phyloP scores from a whole-genome alignment of 2,113 vertebrate species.

The Falco punctatus region DNA sequence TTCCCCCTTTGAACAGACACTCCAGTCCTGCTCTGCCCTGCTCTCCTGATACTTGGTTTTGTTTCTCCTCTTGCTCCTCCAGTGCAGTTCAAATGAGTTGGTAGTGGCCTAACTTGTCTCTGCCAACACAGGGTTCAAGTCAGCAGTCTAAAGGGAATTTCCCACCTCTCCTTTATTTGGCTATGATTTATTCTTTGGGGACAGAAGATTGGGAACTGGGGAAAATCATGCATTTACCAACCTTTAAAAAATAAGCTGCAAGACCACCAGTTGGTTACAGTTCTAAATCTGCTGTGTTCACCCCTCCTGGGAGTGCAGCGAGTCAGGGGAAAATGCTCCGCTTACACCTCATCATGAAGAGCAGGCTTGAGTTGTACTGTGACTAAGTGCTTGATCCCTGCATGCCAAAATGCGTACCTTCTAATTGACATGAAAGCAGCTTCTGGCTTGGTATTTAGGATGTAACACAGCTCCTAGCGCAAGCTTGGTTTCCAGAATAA shows the following conservation, averaged over 20 bases:
- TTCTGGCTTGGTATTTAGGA: constrained; percentile 25
- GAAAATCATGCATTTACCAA: background rate
- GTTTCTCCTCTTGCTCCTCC: background rate
- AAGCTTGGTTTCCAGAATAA: constrained; percentile 52
- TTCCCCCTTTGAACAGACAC: background rate
- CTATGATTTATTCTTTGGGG: background rate
- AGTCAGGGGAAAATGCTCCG: background rate
- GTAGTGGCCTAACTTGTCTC: background rate
- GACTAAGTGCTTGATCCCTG: background rate
- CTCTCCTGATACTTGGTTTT: background rate
- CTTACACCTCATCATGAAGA: background rate
- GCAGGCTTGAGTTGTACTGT: background rate
- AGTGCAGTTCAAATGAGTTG: background rate
- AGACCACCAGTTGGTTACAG: background rate
- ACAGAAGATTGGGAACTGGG: background rate
- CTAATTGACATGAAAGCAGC: constrained; percentile 13
- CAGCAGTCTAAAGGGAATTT: background rate
- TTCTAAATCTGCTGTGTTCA: background rate
- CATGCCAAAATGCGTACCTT: constrained; percentile 16
- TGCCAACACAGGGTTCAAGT: accelerated
- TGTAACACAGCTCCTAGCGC: background rate
- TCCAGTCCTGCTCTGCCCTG: background rate
- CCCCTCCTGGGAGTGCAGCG: background rate
- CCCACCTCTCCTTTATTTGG: background rate
- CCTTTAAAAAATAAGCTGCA: background rate